These are phyloP conservation scores for Tribolium freemani DNA, from an alignment of 2,888 invertebrate species.

Conservation along the genomic window DNA sequence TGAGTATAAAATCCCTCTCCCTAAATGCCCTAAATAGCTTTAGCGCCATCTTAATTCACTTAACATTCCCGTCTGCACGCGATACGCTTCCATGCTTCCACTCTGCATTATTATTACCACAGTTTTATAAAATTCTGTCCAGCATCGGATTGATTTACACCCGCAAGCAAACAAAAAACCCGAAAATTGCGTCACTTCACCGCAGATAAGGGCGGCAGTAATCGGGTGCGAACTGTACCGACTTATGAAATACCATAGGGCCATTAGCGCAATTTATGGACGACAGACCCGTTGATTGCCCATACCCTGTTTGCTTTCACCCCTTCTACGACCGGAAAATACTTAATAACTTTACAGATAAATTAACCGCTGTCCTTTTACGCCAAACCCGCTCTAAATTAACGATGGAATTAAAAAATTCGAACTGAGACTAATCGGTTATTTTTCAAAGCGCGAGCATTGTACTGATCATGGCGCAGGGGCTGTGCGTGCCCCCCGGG, in stretches of 20 bases:
- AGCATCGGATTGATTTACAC: constrained; percentile 10
- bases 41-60: constrained; percentile 60
- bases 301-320: constrained; percentile 46
- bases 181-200: constrained; percentile 28
- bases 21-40: constrained; percentile 62
- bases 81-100: constrained; percentile 44
- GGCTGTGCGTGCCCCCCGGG: constrained; percentile 50
- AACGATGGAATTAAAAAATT: constrained; percentile 18
- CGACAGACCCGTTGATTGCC: constrained; percentile 62
- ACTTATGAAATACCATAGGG: constrained; percentile 68
- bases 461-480: constrained; percentile 32
- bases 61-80: constrained; percentile 54
- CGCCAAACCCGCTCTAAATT: constrained; percentile 27
- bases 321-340: constrained; percentile 42
- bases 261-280: constrained; percentile 67
- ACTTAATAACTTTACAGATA: constrained; percentile 46
- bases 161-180: constrained; percentile 15
- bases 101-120: constrained; percentile 20
- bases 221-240: constrained; percentile 37
- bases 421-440: background rate
- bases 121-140: background rate
- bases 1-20: constrained; percentile 61
- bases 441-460: background rate
- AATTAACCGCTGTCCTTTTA: constrained; percentile 41
- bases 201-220: constrained; percentile 36